Conservation (phyloP, 2,888 invertebrate species). For the Sinodicranocentrus sp. region DNA sequence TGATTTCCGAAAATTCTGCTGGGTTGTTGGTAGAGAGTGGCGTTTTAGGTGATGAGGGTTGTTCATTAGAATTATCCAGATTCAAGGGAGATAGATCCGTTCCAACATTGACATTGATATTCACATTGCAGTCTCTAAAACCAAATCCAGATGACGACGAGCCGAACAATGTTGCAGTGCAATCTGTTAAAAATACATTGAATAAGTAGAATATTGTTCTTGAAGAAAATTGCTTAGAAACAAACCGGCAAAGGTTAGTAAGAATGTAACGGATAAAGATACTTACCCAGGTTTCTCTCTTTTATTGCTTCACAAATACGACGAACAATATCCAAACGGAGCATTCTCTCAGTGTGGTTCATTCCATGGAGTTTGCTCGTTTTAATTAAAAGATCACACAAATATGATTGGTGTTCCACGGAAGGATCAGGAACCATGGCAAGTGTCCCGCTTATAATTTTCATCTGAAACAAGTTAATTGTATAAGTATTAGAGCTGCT, state of each 20-base stretch:
- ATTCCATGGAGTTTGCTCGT: conserved; percentile 77
- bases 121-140: conserved; percentile 79
- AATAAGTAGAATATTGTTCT: too few species aligned
- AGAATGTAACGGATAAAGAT: background rate
- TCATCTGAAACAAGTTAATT: too few species aligned
- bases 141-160: conserved; percentile 79
- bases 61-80: background rate
- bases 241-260: background rate
- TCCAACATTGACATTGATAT: conserved; percentile 77
- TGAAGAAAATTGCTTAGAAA: background rate
- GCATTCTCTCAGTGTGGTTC: conserved; percentile 76
- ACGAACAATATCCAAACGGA: conserved; percentile 76
- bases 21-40: background rate
- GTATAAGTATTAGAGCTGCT: too few species aligned
- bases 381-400: conserved; percentile 77
- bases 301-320: conserved; percentile 74
- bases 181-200: conserved; percentile 59
- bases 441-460: too few species aligned
- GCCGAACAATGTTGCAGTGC: conserved; percentile 78
- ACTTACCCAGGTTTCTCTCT: conserved; percentile 58
- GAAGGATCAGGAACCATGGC: conserved; percentile 78
- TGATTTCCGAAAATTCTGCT: conserved; percentile 56
- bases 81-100: conserved; percentile 3
- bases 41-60: conserved; percentile 30
- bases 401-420: conserved; percentile 77